These are phyloP conservation scores for Sebastes vulpes DNA, from an alignment of 2,797 vertebrate genomes.

Conservation along the genomic window DNA sequence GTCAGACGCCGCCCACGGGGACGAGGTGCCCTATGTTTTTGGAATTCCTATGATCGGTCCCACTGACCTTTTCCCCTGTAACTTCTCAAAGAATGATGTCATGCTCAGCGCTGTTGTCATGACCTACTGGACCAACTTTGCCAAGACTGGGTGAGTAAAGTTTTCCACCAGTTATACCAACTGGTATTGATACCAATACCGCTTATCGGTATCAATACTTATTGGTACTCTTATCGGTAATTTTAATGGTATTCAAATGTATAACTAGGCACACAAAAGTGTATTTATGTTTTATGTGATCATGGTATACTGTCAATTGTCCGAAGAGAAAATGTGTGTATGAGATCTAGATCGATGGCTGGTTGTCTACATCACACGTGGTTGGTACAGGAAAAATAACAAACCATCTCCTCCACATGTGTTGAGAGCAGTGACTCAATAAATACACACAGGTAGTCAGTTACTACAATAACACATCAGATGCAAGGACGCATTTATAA, in stretches of 20 bases:
- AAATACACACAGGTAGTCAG: not conserved
- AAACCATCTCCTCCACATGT: not conserved
- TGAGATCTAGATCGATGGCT: not conserved
- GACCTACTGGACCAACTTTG: constrained; percentile 99
- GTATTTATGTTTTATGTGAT: not conserved
- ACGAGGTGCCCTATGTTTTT: constrained; percentile 98
- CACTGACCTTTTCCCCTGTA: constrained; percentile 98
- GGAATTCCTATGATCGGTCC: constrained; percentile 98
- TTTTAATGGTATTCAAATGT: not conserved
- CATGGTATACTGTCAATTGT: not conserved
- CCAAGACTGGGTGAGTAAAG: constrained; percentile 96
- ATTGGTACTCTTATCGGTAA: not conserved
- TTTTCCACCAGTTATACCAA: not conserved
- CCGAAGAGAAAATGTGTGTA: not conserved
- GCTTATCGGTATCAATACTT: not conserved
- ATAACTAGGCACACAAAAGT: not conserved
- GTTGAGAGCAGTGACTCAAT: not conserved
- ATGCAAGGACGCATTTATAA: not conserved
- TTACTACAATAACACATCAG: not conserved
- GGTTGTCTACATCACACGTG: not conserved
- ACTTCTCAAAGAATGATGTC: constrained; percentile 99
- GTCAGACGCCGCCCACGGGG: constrained; percentile 97
- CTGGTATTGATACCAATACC: not conserved
- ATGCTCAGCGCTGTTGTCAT: constrained; percentile 99
- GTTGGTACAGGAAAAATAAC: not conserved